Evolutionary conservation across 1,140 invertebrate species (phyloP).

Genomic region (Protaetia brevitarsis): DNA sequence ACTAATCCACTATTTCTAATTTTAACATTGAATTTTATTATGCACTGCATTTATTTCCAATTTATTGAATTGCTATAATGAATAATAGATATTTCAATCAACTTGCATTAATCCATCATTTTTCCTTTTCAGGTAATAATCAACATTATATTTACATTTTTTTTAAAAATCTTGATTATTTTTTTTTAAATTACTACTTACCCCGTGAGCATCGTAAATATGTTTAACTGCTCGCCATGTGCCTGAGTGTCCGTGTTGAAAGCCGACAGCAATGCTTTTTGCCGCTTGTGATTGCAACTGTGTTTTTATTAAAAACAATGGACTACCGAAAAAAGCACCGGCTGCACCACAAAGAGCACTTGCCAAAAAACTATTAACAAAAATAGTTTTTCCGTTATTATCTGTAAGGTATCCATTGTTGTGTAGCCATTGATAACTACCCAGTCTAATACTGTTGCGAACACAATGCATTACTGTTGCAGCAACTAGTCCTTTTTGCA

Average conservation of each 20-base stretch:
- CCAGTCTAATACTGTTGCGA: slow-evolving; percentile 24
- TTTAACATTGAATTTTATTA: too few species aligned
- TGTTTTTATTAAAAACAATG: slow-evolving; percentile 85
- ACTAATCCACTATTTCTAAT: too few species aligned
- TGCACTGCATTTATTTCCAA: neutral
- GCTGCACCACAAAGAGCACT: slow-evolving; percentile 70
- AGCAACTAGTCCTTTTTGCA: slow-evolving; percentile 70
- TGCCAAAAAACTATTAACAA: slow-evolving; percentile 63
- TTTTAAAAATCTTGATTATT: neutral
- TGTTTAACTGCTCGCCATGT: slow-evolving; percentile 64
- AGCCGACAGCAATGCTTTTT: slow-evolving; percentile 78
- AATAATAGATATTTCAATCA: neutral
- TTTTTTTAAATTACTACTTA: slow-evolving; percentile 43
- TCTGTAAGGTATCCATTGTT: slow-evolving; percentile 68
- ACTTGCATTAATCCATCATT: too few species aligned
- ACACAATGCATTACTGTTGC: slow-evolving; percentile 46
- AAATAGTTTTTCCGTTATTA: slow-evolving; percentile 63
- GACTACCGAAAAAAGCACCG: slow-evolving; percentile 74
- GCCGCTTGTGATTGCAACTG: slow-evolving; percentile 80
- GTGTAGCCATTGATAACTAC: slow-evolving; percentile 62
- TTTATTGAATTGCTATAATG: too few species aligned
- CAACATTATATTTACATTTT: neutral
- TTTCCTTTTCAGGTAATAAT: too few species aligned
- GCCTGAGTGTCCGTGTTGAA: slow-evolving; percentile 75
- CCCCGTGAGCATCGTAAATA: slow-evolving; percentile 69